Evolutionary conservation across 1,140 invertebrate genomes (phyloP), one percentile per base, ranked within the genome.

Genomic region (Caerostris darwini): DNA sequence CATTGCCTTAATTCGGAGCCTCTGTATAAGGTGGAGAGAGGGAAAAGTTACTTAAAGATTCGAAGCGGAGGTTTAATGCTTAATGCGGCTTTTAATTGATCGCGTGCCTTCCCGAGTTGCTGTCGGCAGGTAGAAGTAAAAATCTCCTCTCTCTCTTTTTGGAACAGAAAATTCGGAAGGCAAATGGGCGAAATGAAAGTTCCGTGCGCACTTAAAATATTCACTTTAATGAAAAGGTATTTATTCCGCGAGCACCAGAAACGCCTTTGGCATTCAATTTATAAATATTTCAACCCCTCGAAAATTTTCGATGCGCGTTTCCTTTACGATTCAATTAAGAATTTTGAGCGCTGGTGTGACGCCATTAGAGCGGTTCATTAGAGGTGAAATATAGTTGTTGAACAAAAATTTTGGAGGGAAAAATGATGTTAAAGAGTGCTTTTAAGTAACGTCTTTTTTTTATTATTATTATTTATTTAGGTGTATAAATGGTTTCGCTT

Each of bases 111-210:
- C n/a, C 69, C 19, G 50, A 77, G 69, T 50, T 17, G 61, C 71
- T 77, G 71, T 77, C 71, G 71, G 71, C 71, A 77, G 71, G 71
- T 77, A 77, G 71, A 77, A 77, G 71, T 77, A 77, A 77, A 34
- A 77, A 77, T 77, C 53, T 53, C 61, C 5, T n/a, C 12, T 67
- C 34, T 67, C 61, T 12, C 12, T 17, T 17, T 64, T 64, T 10
- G 69, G 10, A 12, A 77, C 14, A 34, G 71, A 77, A 34, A 77
- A 77, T 77, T 77, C 53, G 50, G 71, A 77, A 77, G 71, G 71
- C 71, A 77, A 77, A 77, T 77, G 50, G 71, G 10, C 71, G 71
- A 77, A 34, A 77, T 77, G 53, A 77, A 77, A 77, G 50, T 77
- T 77, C 14, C 71, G 34, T 77, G 71, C 34, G 34, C 71, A 34